Percentiles rank a stretch among this genome's conserved stretches.
Conservation (phyloP, 2,797 vertebrate species). For the Pangasius larnaudii region DNA sequence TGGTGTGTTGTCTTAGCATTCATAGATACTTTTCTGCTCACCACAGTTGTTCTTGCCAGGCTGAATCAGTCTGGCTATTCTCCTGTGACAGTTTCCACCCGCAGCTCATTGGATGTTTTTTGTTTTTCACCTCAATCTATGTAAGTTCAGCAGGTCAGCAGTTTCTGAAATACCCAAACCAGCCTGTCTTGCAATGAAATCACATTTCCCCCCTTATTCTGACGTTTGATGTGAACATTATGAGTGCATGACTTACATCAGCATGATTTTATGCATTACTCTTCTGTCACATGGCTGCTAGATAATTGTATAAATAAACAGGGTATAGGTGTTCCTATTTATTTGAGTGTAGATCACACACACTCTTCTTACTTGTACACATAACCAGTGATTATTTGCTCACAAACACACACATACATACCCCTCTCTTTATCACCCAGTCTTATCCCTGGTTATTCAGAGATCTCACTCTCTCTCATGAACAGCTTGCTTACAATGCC, state of each 20-base stretch:
- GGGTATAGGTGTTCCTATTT: background rate
- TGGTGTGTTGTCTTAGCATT: background rate
- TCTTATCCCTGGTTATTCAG: conserved; percentile 1
- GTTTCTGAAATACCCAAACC: background rate
- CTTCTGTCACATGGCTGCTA: background rate
- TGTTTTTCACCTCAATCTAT: background rate
- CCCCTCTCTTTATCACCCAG: background rate
- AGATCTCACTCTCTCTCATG: background rate
- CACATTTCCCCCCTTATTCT: background rate
- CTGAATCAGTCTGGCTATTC: background rate
- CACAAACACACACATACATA: background rate
- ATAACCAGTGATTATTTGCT: background rate
- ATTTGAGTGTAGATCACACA: background rate
- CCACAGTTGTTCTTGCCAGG: background rate
- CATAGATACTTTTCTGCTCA: background rate
- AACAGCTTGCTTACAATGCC: background rate
- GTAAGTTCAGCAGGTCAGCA: background rate
- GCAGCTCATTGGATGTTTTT: background rate
- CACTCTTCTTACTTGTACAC: background rate
- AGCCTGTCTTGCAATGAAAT: background rate
- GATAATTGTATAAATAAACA: background rate
- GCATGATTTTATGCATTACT: background rate
- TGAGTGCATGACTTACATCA: background rate
- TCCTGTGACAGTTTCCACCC: background rate
- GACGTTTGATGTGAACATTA: background rate